Conservation (phyloP, 2,113 vertebrate genomes). For the Tursiops truncatus region DNA sequence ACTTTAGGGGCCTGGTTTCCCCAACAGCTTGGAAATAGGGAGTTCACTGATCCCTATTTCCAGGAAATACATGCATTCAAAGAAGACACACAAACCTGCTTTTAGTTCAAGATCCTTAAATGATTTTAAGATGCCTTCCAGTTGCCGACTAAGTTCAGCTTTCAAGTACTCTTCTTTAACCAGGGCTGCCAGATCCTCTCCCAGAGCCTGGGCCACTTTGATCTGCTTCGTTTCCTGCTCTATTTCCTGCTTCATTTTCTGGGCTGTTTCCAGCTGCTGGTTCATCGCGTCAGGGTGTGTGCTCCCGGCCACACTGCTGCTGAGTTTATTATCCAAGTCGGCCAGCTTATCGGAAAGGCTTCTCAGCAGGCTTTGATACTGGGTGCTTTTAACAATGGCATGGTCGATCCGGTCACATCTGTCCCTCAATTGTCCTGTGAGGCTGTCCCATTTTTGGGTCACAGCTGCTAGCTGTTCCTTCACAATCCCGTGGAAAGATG, state of each 20-base stretch:
- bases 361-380: slow-evolving; percentile 91
- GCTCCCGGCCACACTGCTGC: slow-evolving; percentile 86
- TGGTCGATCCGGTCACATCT: slow-evolving; percentile 91
- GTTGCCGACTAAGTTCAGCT: slow-evolving; percentile 92
- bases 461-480: slow-evolving; percentile 88
- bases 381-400: slow-evolving; percentile 90
- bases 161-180: slow-evolving; percentile 96
- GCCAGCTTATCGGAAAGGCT: slow-evolving; percentile 86
- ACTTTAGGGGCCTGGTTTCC: neutral
- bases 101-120: slow-evolving; percentile 94
- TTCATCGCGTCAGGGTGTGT: slow-evolving; percentile 91
- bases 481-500: slow-evolving; percentile 82
- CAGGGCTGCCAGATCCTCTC: slow-evolving; percentile 89
- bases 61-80: neutral
- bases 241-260: slow-evolving; percentile 88
- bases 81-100: slow-evolving; percentile 89
- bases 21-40: neutral
- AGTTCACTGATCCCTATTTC: neutral
- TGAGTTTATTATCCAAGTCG: slow-evolving; percentile 88
- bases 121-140: slow-evolving; percentile 92
- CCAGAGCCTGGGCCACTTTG: slow-evolving; percentile 88
- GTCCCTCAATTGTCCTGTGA: slow-evolving; percentile 91
- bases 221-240: slow-evolving; percentile 90
- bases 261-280: slow-evolving; percentile 91
- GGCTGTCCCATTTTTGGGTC: slow-evolving; percentile 91